Percentiles rank a stretch among this genome's conserved stretches.
These are phyloP conservation scores for Andinoacara biseriatus DNA, from an alignment of 2,113 vertebrate genomes.

Conservation along the genomic window DNA sequence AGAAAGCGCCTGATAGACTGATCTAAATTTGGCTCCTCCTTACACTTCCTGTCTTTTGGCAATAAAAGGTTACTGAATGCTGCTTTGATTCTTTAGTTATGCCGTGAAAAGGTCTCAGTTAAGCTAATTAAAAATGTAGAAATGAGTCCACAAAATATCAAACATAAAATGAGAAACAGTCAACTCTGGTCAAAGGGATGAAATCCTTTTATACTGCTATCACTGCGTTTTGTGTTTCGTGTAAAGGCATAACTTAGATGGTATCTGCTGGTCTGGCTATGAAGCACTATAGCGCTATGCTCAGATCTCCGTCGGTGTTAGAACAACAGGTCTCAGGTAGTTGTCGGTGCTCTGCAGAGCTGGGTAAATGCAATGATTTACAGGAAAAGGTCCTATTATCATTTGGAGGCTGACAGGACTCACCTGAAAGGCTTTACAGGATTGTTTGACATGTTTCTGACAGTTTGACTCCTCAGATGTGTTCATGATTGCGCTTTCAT, in stretches of 20 bases:
- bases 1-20: conserved; percentile 1
- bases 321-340: conserved; percentile 14
- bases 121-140: neutral
- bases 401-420: neutral
- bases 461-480: conserved; percentile 2
- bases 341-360: neutral
- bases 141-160: neutral
- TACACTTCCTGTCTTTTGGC: neutral
- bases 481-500: neutral
- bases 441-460: neutral
- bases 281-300: conserved; percentile 23
- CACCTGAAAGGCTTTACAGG: neutral
- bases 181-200: neutral
- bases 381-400: neutral
- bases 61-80: neutral
- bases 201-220: conserved; percentile 12
- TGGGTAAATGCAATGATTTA: neutral
- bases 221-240: neutral
- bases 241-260: conserved; percentile 10
- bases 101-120: neutral
- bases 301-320: conserved; percentile 11
- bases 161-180: neutral
- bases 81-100: neutral
- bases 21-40: conserved; percentile 17
- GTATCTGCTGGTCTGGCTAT: neutral